A percentile compares a stretch with the other conserved stretches of the same genome.
These are phyloP conservation scores for Phoxinus phoxinus DNA, from an alignment of 2,113 vertebrate genomes.

Conservation along the genomic window DNA sequence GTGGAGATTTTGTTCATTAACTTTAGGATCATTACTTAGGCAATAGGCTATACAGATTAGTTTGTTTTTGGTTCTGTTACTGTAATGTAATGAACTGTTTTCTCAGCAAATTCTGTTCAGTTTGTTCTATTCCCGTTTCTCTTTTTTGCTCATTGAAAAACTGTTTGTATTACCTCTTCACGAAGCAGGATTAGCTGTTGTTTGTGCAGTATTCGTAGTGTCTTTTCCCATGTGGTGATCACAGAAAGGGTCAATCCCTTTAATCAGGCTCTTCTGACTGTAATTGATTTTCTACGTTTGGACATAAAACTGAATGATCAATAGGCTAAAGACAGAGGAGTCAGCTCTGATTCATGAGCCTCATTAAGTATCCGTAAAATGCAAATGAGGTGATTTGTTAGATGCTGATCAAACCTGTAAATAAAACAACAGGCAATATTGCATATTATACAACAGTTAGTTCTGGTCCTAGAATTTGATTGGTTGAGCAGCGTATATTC, in stretches of 20 bases:
- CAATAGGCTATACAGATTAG: neutral
- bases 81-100: neutral
- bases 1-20: neutral
- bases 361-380: neutral
- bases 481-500: neutral
- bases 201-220: neutral
- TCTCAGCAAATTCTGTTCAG: neutral
- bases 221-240: neutral
- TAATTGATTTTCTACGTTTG: neutral
- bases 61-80: neutral
- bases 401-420: neutral
- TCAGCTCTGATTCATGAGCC: neutral
- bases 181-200: neutral
- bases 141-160: neutral
- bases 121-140: neutral
- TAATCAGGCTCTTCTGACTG: neutral
- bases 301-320: slow-evolving; percentile 12
- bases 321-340: neutral
- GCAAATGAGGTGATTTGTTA: slow-evolving; percentile 2
- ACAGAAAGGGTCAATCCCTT: neutral
- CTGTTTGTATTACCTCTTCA: neutral
- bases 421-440: neutral
- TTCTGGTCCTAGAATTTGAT: neutral
- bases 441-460: neutral
- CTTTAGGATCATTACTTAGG: neutral